Percentiles rank a stretch among this genome's conserved stretches.
phyloP scores from a whole-genome alignment of 2,113 vertebrate genomes.

The Ceuthmochares aereus region DNA sequence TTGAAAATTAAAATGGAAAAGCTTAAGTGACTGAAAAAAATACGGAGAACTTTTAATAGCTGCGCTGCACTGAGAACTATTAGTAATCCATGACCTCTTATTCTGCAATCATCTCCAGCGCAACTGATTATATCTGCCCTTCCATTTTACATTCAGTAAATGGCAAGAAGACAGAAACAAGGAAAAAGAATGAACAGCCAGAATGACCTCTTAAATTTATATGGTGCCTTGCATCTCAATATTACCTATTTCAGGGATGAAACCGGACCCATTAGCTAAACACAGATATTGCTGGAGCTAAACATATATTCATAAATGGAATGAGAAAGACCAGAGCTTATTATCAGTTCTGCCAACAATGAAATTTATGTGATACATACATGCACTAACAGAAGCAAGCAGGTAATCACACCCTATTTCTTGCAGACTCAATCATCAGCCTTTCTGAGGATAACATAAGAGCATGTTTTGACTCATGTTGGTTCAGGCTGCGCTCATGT shows the following conservation, averaged over 20 bases:
- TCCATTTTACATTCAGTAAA: neutral
- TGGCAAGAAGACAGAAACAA: neutral
- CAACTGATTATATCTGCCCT: neutral
- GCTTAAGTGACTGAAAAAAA: neutral
- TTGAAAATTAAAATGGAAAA: neutral
- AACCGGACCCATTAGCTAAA: neutral
- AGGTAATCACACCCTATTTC: neutral
- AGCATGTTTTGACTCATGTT: neutral
- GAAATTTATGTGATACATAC: neutral
- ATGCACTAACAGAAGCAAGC: neutral
- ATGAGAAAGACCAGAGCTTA: neutral
- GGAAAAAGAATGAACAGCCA: neutral
- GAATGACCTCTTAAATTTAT: neutral
- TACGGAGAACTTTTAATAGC: neutral
- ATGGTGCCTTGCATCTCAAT: neutral
- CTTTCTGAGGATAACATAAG: neutral
- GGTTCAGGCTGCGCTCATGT: neutral
- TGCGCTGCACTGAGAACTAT: neutral
- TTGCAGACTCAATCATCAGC: neutral
- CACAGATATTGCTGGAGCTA: neutral
- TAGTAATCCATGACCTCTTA: neutral
- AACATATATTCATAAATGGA: neutral
- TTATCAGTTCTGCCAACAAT: conserved; percentile 4
- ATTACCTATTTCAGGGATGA: neutral
- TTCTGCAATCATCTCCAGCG: neutral